Evolutionary conservation across 2,888 invertebrate genomes (phyloP).

Genomic region (Brachyptera putata): DNA sequence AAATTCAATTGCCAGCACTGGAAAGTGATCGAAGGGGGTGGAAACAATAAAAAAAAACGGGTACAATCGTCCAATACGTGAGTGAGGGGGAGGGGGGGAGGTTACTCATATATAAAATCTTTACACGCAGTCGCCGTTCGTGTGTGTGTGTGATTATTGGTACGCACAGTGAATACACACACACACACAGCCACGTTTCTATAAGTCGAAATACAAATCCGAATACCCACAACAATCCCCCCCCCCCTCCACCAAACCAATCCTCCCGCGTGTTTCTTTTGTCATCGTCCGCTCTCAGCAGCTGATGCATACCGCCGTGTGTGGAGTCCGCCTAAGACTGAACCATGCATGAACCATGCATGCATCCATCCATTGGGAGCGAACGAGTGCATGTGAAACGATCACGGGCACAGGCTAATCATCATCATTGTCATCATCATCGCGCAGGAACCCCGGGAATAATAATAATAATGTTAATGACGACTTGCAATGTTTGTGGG

Average conservation of each 20-base stretch:
- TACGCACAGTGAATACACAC: slow-evolving; percentile 3
- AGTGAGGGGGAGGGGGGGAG: background rate
- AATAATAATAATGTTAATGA: slow-evolving; percentile 13
- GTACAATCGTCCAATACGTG: too few relatives aligned
- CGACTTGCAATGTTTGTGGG: slow-evolving; percentile 18
- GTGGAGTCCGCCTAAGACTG: background rate
- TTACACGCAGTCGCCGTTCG: background rate
- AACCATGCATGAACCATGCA: too few relatives aligned
- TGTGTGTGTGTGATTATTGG: slow-evolving; percentile 21
- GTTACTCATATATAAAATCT: background rate
- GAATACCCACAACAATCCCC: slow-evolving; percentile 11
- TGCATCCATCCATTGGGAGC: background rate
- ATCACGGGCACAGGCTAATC: slow-evolving; percentile 23
- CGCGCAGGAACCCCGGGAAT: background rate
- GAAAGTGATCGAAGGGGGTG: background rate
- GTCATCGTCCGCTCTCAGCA: background rate
- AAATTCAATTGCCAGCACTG: background rate
- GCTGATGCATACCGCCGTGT: background rate
- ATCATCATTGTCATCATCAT: slow-evolving; percentile 25
- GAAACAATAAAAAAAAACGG: too few relatives aligned
- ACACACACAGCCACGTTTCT: slow-evolving; percentile 20
- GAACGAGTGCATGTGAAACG: background rate
- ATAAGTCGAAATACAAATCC: slow-evolving; percentile 17
- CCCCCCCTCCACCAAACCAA: background rate
- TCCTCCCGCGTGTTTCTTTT: background rate